Base-by-base conservation (phyloP, 2,888 invertebrate species). In the Clivina fossor region DNA sequence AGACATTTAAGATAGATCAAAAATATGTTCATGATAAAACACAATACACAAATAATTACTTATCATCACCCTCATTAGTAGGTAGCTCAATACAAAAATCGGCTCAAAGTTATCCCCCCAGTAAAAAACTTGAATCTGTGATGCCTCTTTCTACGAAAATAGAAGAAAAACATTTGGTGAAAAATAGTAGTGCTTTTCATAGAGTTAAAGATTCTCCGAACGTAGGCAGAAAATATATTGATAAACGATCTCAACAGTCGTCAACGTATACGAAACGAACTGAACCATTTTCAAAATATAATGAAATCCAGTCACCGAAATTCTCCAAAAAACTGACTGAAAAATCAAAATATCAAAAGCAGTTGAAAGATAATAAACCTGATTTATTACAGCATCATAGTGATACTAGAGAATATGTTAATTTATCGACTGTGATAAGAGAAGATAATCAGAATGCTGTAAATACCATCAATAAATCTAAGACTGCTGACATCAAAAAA, bases 321-420 rank as follows among this genome's bases (percentile, higher is more conserved):
- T 44, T 19, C 13, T 43, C 56, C 4, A 64, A 60, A 46, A 65
- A 63, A 58, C 58, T 61, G 26, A 57, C 61, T 22, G 35, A 11
- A 2, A 47, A 47, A 26, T 63, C 65, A 62, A 65, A 62, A 60
- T 62, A 65, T 47, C 61, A 49, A 33, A 65, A 63, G 54, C 48
- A 65, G 19, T 61, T 49, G 49, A 32, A 20, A 5, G 15, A 59
- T 2, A 67, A 71, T n/a, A 70, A 70, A 63, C 69, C 71, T 20
- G 71, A 71, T 62, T 61, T 71, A 47, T 56, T 71, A 15, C 66
- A 68, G 58, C 55, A 47, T 18, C 40, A 38, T 38, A 55, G 15
- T 28, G 47, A 55, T 38, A 51, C 30, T 43, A 37, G 32, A 22
- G 55, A 55, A 37, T 54, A 54, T 15, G 63, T 60, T 26, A 59